Base-by-base conservation (phyloP, 2,888 invertebrate genomes). In the Drosophila mettleri region DNA sequence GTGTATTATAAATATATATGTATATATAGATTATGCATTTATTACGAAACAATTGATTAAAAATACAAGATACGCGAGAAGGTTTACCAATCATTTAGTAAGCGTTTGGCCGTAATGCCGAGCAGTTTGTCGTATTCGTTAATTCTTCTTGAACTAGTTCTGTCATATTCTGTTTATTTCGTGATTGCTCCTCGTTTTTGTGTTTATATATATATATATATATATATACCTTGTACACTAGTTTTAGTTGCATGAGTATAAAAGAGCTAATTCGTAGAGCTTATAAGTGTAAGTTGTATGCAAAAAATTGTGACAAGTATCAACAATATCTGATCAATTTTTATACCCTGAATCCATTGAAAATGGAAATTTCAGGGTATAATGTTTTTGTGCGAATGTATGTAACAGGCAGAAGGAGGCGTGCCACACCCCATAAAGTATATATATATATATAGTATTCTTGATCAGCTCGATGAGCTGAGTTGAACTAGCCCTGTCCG, bases 21-120 rank as follows among this genome's bases (percentile, higher is more conserved):
- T 20, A 39, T 14, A 20, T 43, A 38, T 70, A 46, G 54, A 63
- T 73, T 68, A 49, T 55, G 43, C 51, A 52, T 60, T 58, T 60
- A 65, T 57, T 60, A 27, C 49, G 38, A 33, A 45, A 48, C 51
- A 38, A 58, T 46, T 71, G 54, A 65, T 58, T 63, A 65, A 60
- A 27, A 16, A 10, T 34, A 16, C 14, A 31, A 34, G 51, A 18
- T 22, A 48, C 29, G 27, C 38, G 57, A 22, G 16, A 45, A 14
- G 53, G 7, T 12, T 31, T 38, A 46, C 43, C 12, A 38, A 22
- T 10, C 27, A 16, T 46, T 74, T 45, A 74, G 74, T 74, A 68
- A 24, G 38, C n/a, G 57, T 45, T 57, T 51, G 59, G 41, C 43
- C 39, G 9, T 29, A 57, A 31, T 12, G 43, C 14, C 52, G 65